Evolutionary conservation across 2,797 vertebrate species (phyloP).

Genomic region (Synanceia verrucosa): DNA sequence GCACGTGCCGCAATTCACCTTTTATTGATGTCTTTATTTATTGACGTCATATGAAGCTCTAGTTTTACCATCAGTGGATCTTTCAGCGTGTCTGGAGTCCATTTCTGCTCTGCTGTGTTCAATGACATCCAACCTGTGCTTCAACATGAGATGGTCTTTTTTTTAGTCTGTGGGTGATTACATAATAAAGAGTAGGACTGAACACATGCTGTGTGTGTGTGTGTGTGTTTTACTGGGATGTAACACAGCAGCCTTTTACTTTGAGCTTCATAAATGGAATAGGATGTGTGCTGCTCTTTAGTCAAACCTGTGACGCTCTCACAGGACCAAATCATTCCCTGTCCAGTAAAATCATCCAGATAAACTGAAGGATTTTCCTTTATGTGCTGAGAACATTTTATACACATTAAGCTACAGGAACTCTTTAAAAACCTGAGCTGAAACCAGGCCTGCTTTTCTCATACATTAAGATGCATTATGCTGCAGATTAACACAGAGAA

Average conservation of each 20-base stretch:
- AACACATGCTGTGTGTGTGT: not conserved
- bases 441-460: too few relatives aligned
- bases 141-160: slow-evolving; percentile 3
- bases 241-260: not conserved
- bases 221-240: not conserved
- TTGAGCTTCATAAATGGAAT: too few relatives aligned
- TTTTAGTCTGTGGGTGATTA: slow-evolving; percentile 32
- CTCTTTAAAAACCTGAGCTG: too few relatives aligned
- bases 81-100: not conserved
- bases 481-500: too few relatives aligned
- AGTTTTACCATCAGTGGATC: not conserved
- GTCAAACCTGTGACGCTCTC: too few relatives aligned
- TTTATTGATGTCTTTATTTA: not conserved
- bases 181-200: slow-evolving; percentile 16
- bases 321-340: too few relatives aligned
- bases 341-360: too few relatives aligned
- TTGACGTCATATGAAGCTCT: not conserved
- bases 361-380: too few relatives aligned
- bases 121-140: not conserved
- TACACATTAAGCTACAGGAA: too few relatives aligned
- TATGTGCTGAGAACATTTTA: too few relatives aligned
- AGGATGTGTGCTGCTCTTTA: too few relatives aligned
- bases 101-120: not conserved
- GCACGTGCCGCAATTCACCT: slow-evolving; percentile 63
- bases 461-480: too few relatives aligned